Conservation (phyloP, 2,113 vertebrate genomes). For the Trochalopteron elliotii region DNA sequence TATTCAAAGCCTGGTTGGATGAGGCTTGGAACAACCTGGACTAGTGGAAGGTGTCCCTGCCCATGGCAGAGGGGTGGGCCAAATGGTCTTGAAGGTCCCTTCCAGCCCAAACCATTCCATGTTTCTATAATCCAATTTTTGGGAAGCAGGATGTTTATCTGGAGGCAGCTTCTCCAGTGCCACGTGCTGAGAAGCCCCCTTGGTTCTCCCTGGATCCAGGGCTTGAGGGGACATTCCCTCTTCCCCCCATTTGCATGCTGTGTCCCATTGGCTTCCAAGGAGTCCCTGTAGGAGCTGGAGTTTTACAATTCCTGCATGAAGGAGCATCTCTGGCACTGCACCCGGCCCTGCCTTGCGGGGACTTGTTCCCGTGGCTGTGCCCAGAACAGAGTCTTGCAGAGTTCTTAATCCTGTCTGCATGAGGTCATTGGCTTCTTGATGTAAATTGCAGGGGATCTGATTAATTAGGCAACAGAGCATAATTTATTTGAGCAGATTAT, state of each 20-base stretch:
- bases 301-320: neutral
- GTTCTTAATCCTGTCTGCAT: neutral
- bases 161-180: neutral
- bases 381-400: neutral
- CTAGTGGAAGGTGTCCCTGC: neutral
- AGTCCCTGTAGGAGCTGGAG: neutral
- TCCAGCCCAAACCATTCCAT: neutral
- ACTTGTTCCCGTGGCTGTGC: neutral
- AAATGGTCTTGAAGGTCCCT: neutral
- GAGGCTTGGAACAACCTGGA: neutral
- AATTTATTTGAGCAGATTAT: neutral
- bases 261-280: accelerated
- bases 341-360: neutral
- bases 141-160: accelerated
- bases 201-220: neutral
- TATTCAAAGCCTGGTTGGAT: neutral
- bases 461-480: neutral
- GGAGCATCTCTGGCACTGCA: neutral
- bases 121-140: neutral
- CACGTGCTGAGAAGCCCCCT: neutral
- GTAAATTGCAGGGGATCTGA: slow-evolving; percentile 23
- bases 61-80: accelerated
- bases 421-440: neutral
- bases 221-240: accelerated
- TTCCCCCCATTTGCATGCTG: accelerated